phyloP scores from a whole-genome alignment of 1,140 invertebrate species.

The Anoplolepis gracilipes region DNA sequence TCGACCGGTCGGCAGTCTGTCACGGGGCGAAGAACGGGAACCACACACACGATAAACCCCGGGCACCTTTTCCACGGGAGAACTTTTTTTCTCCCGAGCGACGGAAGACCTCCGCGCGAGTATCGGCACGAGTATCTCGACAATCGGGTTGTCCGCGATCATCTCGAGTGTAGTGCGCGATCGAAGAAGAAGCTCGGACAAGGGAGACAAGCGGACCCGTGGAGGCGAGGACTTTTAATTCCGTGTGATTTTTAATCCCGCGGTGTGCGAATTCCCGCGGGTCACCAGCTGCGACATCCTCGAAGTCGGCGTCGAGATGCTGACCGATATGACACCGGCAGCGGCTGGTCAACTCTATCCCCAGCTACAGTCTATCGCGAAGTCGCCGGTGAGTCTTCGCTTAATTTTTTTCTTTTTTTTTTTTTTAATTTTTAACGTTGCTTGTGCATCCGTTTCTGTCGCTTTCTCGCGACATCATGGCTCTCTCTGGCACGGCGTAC shows the following conservation, averaged over 20 bases:
- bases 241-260: conserved; percentile 3
- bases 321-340: conserved; percentile 85
- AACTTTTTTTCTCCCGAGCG: conserved; percentile 60
- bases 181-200: neutral
- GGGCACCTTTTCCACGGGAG: conserved; percentile 53
- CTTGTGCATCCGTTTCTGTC: neutral
- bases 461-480: neutral
- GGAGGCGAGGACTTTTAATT: conserved; percentile 1
- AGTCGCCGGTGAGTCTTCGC: conserved; percentile 83
- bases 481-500: neutral
- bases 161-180: conserved; percentile 63
- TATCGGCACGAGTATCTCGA: neutral
- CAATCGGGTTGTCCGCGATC: conserved; percentile 2
- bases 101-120: conserved; percentile 22
- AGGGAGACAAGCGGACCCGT: neutral
- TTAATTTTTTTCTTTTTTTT: conserved; percentile 11
- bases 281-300: neutral
- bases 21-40: conserved; percentile 85
- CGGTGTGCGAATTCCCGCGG: conserved; percentile 7
- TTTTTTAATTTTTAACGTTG: neutral
- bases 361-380: conserved; percentile 84
- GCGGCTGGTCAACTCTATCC: conserved; percentile 85
- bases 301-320: conserved; percentile 76
- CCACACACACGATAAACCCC: conserved; percentile 79
- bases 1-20: conserved; percentile 84